phyloP scores from a whole-genome alignment of 2,797 vertebrate species.

The Lutjanus argentimaculatus region DNA sequence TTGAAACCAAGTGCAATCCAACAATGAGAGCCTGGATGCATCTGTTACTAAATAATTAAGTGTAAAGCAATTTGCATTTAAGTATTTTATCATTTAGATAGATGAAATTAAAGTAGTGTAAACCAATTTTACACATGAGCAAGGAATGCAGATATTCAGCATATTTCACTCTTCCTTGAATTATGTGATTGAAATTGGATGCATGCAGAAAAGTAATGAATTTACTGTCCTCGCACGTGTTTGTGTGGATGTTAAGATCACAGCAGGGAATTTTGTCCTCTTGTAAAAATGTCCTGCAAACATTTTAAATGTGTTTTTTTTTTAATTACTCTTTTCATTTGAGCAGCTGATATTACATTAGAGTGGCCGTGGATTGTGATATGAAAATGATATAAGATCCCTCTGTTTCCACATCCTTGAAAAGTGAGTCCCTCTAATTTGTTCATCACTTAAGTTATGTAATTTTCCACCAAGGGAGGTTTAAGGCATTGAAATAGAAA shows the following conservation, averaged over 20 bases:
- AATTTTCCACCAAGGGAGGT: conserved; percentile 60
- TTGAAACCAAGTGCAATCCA: conserved; percentile 18
- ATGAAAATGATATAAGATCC: conserved; percentile 16
- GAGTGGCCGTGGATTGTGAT: neutral
- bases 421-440: conserved; percentile 60
- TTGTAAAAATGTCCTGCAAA: neutral
- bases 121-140: conserved; percentile 66
- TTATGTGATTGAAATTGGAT: conserved; percentile 18
- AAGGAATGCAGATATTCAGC: conserved; percentile 44
- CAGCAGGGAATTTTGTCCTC: neutral
- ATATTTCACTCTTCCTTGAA: conserved; percentile 21
- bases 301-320: neutral
- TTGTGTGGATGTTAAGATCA: neutral
- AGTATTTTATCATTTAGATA: conserved; percentile 47
- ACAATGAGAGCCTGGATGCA: conserved; percentile 20
- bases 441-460: conserved; percentile 67
- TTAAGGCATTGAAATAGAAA: conserved; percentile 78
- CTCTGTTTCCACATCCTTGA: conserved; percentile 35
- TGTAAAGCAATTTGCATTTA: conserved; percentile 29
- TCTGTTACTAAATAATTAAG: conserved; percentile 35
- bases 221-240: neutral
- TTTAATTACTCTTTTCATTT: neutral
- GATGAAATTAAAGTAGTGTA: conserved; percentile 51
- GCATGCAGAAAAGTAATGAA: neutral
- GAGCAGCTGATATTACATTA: conserved; percentile 5